Base-by-base conservation (phyloP, 2,888 invertebrate genomes). In the Netelia virgata region DNA sequence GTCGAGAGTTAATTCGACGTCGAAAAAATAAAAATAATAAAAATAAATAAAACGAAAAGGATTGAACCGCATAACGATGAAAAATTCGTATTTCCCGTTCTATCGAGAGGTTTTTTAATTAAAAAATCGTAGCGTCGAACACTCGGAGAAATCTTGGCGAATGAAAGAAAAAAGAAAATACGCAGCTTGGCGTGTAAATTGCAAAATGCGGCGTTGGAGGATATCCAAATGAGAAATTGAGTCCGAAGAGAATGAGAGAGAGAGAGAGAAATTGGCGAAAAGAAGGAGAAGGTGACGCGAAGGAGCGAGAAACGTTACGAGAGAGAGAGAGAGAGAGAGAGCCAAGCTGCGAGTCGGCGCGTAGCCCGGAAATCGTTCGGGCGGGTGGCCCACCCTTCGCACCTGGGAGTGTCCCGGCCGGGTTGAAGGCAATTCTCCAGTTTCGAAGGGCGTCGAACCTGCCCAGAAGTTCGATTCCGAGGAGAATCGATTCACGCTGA, bases 401-500 rank as follows among this genome's bases (percentile, higher is more conserved):
- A 85, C 82, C 84, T 82, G 81, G 82, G 81, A 78, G 84, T 86
- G 86, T 84, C 81, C 81, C 81, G 75, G 82, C 84, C 78, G 84
- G 82, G 82, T 78, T 82, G 66, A 82, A 75, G 78, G 82, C 82
- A 79, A 85, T 86, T 84, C 81, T 72, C 84, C 75, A 84, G 82
- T 79, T 83, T 76, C 74, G 85, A 81, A 83, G 85, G 86, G 83
- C 85, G 83, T 86, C 86, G 85, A 86, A 86, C 86, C 85, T 85
- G 82, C 78, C 66, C 90, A 90, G 91, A 91, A 92, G 91, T 91
- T 91, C 90, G 90, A 92, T 92, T 91, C 90, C 88, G 87, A 90
- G 91, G 36, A 90, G 91, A 90, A 91, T 91, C 91, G 90, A 92
- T 92, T 91, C 88, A 87, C 89, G 89, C 90, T 91, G 90, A 91